Conservation (phyloP, 2,113 vertebrate species). For the Channa maculata region DNA sequence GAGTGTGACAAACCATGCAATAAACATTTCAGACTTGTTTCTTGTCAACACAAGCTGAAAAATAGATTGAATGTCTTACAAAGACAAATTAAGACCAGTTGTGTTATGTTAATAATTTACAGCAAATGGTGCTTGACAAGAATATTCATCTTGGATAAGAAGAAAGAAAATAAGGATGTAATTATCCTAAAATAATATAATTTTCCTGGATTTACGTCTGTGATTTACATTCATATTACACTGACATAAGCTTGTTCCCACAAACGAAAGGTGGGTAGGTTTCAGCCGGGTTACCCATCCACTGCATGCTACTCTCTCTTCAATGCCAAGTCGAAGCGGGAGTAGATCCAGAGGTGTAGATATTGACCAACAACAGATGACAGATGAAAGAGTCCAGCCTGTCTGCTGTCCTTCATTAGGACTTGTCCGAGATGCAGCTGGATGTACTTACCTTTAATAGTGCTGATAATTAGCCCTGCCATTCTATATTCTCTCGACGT, state of each 20-base stretch:
- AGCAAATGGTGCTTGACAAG: constrained; percentile 53
- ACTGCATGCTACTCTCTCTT: constrained; percentile 6
- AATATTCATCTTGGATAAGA: constrained; percentile 31
- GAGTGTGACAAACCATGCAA: constrained; percentile 40
- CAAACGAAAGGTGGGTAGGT: not conserved
- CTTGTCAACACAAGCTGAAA: constrained; percentile 31
- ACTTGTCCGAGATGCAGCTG: constrained; percentile 80
- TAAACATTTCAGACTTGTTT: constrained; percentile 35
- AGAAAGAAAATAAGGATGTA: constrained; percentile 12
- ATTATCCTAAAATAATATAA: not conserved
- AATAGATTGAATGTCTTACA: constrained; percentile 27
- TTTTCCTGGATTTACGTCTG: not conserved
- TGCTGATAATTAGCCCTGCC: constrained; percentile 83
- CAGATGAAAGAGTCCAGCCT: constrained; percentile 79
- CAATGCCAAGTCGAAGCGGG: constrained; percentile 13
- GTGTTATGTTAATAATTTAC: constrained; percentile 53
- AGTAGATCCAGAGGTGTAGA: constrained; percentile 53
- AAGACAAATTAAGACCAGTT: constrained; percentile 51
- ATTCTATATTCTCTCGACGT: constrained; percentile 80
- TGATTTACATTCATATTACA: not conserved
- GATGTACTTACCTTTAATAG: constrained; percentile 86
- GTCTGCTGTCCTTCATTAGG: constrained; percentile 81
- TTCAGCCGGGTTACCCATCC: not conserved
- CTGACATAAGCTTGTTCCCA: constrained; percentile 2
- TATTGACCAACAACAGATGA: constrained; percentile 75